phyloP scores from a whole-genome alignment of 2,888 invertebrate genomes.

The Sinodicranocentrus sp. region DNA sequence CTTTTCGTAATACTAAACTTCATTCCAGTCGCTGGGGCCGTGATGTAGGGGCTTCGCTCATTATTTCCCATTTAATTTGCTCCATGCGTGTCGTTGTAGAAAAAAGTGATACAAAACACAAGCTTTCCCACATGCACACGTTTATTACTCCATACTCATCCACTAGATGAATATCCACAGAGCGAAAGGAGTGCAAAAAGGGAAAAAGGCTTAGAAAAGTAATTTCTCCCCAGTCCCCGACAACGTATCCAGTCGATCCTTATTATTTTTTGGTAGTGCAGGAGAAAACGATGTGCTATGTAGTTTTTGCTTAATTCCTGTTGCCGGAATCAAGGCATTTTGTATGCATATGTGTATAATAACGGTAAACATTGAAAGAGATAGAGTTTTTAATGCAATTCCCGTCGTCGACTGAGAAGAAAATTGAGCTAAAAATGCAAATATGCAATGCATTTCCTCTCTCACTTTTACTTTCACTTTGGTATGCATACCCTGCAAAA shows the following conservation, averaged over 20 bases:
- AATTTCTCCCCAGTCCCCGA: not conserved
- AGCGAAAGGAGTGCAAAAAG: not conserved
- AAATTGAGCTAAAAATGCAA: conserved; percentile 7
- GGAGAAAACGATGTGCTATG: not conserved
- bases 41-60: conserved; percentile 29
- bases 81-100: conserved; percentile 14
- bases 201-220: not conserved
- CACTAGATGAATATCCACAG: not conserved
- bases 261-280: not conserved
- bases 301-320: not conserved
- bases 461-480: not conserved
- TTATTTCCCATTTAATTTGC: conserved; percentile 48
- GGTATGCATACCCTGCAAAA: not conserved
- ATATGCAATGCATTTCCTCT: not conserved
- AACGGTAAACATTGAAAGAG: too few species aligned
- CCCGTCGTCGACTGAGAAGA: not conserved
- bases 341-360: too few species aligned
- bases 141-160: not conserved
- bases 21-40: not conserved
- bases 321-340: not conserved
- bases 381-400: too few species aligned
- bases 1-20: not conserved
- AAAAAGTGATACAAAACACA: conserved; percentile 3
- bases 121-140: not conserved
- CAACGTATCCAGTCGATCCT: not conserved